Percentiles rank a stretch among this genome's conserved stretches.
Evolutionary conservation across 2,113 vertebrate species (phyloP).

Genomic region (Dipodomys ordii): DNA sequence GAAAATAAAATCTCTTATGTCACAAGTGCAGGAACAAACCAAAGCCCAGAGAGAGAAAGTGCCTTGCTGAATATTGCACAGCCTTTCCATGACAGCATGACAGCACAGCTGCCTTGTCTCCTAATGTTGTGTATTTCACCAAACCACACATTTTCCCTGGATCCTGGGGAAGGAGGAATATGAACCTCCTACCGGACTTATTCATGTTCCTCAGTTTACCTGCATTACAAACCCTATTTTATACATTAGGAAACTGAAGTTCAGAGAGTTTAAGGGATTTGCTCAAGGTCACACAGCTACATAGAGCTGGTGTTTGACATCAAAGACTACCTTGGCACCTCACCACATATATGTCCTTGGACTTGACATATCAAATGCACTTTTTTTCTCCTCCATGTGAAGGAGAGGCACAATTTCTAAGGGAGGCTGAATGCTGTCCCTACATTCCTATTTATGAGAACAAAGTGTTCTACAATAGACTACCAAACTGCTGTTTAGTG

Average conservation of each 20-base stretch:
- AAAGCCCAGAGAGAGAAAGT: slow-evolving; percentile 49
- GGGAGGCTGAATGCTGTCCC: neutral
- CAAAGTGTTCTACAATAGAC: slow-evolving; percentile 1
- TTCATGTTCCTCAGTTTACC: slow-evolving; percentile 23
- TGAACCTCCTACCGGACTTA: neutral
- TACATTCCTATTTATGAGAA: slow-evolving; percentile 20
- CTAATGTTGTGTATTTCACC: neutral
- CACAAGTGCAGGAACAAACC: slow-evolving; percentile 30
- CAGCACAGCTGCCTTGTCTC: neutral
- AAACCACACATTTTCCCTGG: neutral
- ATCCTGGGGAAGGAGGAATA: neutral
- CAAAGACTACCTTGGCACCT: neutral
- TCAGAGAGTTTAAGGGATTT: slow-evolving; percentile 29
- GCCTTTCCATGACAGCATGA: neutral
- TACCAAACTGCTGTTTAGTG: neutral
- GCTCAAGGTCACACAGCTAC: slow-evolving; percentile 24
- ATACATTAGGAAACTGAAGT: neutral
- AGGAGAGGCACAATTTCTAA: neutral
- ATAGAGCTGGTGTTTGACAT: neutral
- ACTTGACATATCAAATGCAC: neutral
- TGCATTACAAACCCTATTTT: neutral
- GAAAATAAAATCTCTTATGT: slow-evolving; percentile 19
- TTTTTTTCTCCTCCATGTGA: neutral
- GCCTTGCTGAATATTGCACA: neutral
- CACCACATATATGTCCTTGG: neutral